Conservation (phyloP, 2,797 vertebrate genomes). For the Cryptoprocta ferox region DNA sequence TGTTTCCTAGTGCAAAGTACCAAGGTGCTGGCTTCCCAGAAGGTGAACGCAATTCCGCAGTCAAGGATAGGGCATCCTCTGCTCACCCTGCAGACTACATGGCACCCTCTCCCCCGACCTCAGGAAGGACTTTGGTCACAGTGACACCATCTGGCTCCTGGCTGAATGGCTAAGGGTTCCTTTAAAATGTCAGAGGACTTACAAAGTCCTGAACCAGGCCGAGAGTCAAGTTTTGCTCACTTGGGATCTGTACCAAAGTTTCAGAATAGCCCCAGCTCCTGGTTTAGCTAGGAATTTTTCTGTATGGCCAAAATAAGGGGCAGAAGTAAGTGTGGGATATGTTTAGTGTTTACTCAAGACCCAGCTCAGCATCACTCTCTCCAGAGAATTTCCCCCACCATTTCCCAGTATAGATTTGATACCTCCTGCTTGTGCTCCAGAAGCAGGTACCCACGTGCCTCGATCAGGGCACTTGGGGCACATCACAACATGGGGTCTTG, state of each 20-base stretch:
- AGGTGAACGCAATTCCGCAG: not conserved
- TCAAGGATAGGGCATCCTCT: not conserved
- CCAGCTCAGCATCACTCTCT: not conserved
- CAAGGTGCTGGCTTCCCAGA: not conserved
- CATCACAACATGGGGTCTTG: accelerated
- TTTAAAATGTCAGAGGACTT: not conserved
- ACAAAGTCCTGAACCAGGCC: not conserved
- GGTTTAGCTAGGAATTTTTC: not conserved
- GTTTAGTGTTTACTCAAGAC: not conserved
- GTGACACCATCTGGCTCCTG: not conserved
- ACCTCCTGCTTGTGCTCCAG: accelerated
- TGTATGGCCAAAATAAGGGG: not conserved
- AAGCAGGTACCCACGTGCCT: accelerated
- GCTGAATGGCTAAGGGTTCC: not conserved
- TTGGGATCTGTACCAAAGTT: not conserved
- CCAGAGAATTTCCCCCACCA: accelerated
- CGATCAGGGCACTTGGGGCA: accelerated
- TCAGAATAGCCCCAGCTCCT: not conserved
- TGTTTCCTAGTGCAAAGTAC: not conserved
- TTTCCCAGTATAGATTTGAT: not conserved
- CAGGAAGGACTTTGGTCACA: not conserved
- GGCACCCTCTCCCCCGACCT: not conserved
- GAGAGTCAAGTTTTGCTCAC: not conserved
- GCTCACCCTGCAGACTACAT: accelerated
- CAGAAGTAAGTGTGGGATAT: not conserved